Conservation (phyloP, 2,888 invertebrate genomes). For the Phyllotreta striolata region DNA sequence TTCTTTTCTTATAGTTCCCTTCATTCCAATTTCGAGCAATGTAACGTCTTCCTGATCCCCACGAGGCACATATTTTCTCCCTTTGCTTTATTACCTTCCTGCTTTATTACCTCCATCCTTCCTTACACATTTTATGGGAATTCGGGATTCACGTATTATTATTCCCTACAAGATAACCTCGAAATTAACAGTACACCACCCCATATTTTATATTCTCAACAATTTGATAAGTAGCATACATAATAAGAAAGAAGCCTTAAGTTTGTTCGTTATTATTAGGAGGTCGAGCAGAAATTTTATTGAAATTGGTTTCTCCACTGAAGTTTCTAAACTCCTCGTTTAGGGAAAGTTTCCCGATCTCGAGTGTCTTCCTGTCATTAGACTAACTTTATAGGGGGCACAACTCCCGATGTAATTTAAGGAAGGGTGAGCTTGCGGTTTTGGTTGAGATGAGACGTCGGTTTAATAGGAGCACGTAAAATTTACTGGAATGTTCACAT, state of each 20-base stretch:
- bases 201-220: neutral
- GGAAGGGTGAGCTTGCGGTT: constrained; percentile 23
- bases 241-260: neutral
- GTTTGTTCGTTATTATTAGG: no score
- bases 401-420: constrained; percentile 21
- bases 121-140: neutral
- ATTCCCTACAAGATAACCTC: neutral
- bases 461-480: constrained; percentile 18
- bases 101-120: constrained; percentile 5
- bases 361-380: constrained; percentile 30
- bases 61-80: constrained; percentile 9
- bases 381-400: constrained; percentile 23
- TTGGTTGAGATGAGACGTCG: constrained; percentile 15
- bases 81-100: constrained; percentile 7
- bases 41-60: constrained; percentile 4
- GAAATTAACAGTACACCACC: neutral
- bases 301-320: constrained; percentile 14
- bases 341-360: constrained; percentile 13
- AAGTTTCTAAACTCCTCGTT: constrained; percentile 23
- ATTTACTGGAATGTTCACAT: constrained; percentile 7
- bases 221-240: neutral
- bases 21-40: neutral
- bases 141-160: neutral
- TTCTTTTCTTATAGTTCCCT: neutral
- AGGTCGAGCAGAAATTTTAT: constrained; percentile 10